Conservation (phyloP, 2,888 invertebrate genomes). For the Halictus ligatus region DNA sequence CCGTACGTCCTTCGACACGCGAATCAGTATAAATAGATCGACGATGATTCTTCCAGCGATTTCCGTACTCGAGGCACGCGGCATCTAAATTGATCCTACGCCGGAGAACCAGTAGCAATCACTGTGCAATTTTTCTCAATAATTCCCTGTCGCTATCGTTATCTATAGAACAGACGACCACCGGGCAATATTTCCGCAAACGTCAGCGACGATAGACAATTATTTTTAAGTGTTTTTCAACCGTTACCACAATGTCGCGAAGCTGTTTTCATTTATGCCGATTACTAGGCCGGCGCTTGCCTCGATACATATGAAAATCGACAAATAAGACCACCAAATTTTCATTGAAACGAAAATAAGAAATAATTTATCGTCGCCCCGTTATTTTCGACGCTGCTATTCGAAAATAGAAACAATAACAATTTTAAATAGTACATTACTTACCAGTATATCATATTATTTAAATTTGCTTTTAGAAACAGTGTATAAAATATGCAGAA, state of each 20-base stretch:
- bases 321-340: too few species aligned
- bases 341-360: too few species aligned
- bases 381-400: too few species aligned
- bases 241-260: neutral
- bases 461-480: too few species aligned
- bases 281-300: too few species aligned
- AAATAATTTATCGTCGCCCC: too few species aligned
- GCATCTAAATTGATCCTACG: neutral
- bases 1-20: neutral
- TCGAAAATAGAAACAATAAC: too few species aligned
- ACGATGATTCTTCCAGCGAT: conserved; percentile 22
- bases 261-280: neutral
- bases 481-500: too few species aligned
- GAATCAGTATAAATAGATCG: conserved; percentile 24
- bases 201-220: neutral
- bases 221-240: neutral
- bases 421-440: too few species aligned
- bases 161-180: neutral
- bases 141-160: neutral
- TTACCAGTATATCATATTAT: too few species aligned
- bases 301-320: too few species aligned
- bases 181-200: neutral
- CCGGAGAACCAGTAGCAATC: neutral
- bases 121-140: conserved; percentile 2
- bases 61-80: conserved; percentile 11